Percentiles rank a stretch among this genome's conserved stretches.
Conservation (phyloP, 2,888 invertebrate genomes). For the Dioctria rufipes region DNA sequence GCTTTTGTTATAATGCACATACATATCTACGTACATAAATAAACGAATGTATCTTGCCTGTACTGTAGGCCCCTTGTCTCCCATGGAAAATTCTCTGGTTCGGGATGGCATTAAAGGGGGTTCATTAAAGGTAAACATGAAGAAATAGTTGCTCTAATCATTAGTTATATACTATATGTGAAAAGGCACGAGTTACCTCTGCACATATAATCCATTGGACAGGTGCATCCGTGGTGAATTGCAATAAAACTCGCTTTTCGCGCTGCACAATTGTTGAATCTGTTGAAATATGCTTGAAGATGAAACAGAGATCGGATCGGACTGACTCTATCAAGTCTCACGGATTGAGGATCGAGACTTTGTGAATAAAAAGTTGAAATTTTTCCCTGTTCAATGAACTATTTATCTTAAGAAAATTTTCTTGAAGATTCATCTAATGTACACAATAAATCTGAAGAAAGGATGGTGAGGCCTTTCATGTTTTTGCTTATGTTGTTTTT, state of each 20-base stretch:
- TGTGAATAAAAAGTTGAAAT: too few relatives aligned
- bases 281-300: not conserved
- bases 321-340: not conserved
- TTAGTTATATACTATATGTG: conserved; percentile 20
- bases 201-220: not conserved
- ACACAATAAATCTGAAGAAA: too few relatives aligned
- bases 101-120: not conserved
- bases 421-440: too few relatives aligned
- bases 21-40: too few relatives aligned
- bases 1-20: too few relatives aligned
- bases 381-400: too few relatives aligned
- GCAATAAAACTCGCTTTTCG: conserved; percentile 10
- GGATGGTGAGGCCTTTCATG: too few relatives aligned
- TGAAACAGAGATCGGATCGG: not conserved
- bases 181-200: conserved; percentile 16
- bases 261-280: not conserved
- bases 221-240: conserved; percentile 7
- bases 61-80: not conserved
- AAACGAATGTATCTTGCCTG: not conserved
- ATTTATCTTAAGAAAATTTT: too few relatives aligned
- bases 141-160: conserved; percentile 21
- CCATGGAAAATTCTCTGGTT: not conserved
- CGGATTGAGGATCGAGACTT: not conserved
- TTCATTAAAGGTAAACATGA: conserved; percentile 29
- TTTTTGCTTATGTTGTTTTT: too few relatives aligned